Percentiles rank a stretch among this genome's conserved stretches.
Evolutionary conservation across 1,140 invertebrate species (phyloP).

Genomic region (Trichonephila clavipes): DNA sequence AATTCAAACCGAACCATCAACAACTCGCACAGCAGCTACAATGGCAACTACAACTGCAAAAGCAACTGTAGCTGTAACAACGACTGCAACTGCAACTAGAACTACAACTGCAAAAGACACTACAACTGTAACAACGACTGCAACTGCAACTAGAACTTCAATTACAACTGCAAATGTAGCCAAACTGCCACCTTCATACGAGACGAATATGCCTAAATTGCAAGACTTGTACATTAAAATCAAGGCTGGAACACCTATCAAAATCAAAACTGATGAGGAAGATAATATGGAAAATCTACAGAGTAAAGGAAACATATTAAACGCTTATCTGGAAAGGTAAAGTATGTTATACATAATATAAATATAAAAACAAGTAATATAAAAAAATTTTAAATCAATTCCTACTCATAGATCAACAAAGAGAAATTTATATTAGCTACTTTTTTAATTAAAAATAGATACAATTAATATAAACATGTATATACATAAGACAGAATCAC

Average conservation of each 20-base stretch:
- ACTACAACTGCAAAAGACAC: background rate
- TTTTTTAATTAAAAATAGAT: too few relatives aligned
- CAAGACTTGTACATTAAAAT: background rate
- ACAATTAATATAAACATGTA: too few relatives aligned
- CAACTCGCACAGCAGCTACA: rapidly evolving
- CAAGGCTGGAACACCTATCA: background rate
- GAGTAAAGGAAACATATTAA: background rate
- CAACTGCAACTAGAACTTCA: background rate
- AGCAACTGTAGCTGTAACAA: background rate
- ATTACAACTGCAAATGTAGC: background rate
- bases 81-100: background rate
- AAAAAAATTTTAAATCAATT: too few relatives aligned
- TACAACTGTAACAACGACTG: background rate
- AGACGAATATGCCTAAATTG: too few relatives aligned
- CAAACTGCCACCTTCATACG: too few relatives aligned
- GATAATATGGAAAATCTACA: background rate
- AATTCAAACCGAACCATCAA: background rate
- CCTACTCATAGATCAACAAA: too few relatives aligned
- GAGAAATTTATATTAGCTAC: too few relatives aligned
- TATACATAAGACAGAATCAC: too few relatives aligned
- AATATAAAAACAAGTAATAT: too few relatives aligned
- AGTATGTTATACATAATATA: too few relatives aligned
- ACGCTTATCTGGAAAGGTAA: background rate
- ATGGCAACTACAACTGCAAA: background rate
- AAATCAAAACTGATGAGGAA: background rate